These are phyloP conservation scores for Tiphia femorata DNA, from an alignment of 2,888 invertebrate genomes.

Conservation along the genomic window DNA sequence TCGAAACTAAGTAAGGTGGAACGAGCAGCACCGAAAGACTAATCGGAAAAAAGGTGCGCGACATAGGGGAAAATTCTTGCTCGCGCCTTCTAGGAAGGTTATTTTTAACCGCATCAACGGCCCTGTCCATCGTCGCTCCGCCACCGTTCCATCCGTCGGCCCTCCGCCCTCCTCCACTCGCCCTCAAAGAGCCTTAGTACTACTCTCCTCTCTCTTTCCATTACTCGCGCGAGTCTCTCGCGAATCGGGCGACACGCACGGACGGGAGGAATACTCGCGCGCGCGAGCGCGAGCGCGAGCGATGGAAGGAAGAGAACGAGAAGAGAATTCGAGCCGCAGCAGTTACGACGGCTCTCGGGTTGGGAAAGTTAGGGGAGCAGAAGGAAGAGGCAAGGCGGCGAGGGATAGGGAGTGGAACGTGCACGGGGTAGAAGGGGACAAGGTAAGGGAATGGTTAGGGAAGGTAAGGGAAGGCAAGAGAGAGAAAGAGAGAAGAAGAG, in stretches of 20 bases:
- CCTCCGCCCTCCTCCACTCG: not conserved
- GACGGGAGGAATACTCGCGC: no score
- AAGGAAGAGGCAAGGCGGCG: constrained; percentile 18
- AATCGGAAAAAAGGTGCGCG: not conserved
- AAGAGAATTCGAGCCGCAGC: constrained; percentile 24
- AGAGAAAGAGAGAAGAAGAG: not conserved
- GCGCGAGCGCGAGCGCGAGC: no score
- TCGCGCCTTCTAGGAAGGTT: constrained; percentile 46
- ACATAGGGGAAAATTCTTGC: constrained; percentile 12
- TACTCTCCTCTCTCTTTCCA: constrained; percentile 2
- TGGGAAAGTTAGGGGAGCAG: constrained; percentile 38
- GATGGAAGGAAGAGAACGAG: constrained; percentile 20
- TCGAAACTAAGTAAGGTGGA: no score
- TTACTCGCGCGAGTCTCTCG: constrained; percentile 38
- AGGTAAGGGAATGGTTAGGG: no score
- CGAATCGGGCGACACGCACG: constrained; percentile 46
- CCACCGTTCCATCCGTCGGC: not conserved
- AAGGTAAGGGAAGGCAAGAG: not conserved
- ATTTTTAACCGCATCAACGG: constrained; percentile 46
- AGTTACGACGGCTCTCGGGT: no score
- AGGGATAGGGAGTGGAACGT: constrained; percentile 10
- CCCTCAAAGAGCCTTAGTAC: no score
- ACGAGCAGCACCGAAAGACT: no score
- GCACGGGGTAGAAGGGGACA: constrained; percentile 11
- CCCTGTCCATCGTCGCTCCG: not conserved